A percentile compares a stretch with the other conserved stretches of the same genome.
Evolutionary conservation across 2,888 invertebrate species (phyloP).

Genomic region (Nemoura dubitans): DNA sequence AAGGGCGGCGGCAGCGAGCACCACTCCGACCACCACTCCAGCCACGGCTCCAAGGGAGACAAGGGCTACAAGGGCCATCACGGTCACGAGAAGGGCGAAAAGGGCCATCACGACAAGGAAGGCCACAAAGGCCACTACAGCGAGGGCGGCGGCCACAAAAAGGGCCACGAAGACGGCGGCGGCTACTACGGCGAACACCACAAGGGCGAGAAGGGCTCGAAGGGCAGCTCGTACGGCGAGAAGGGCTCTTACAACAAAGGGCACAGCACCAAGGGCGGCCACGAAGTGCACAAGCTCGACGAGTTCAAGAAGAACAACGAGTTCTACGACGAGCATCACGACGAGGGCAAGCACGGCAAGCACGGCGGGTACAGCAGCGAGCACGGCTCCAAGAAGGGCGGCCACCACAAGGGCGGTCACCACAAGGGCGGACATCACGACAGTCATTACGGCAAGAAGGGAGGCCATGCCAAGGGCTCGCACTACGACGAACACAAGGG

Average conservation of each 20-base stretch:
- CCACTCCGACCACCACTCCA: constrained; percentile 73
- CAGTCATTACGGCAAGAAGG: constrained; percentile 82
- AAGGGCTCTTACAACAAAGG: constrained; percentile 84
- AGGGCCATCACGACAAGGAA: constrained; percentile 65
- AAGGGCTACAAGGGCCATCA: constrained; percentile 81
- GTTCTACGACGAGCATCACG: constrained; percentile 86
- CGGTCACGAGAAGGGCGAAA: constrained; percentile 79
- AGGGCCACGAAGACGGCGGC: constrained; percentile 71
- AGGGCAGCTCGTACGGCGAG: constrained; percentile 72
- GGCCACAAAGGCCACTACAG: constrained; percentile 70
- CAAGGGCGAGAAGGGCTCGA: constrained; percentile 73
- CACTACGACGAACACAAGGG: constrained; percentile 83
- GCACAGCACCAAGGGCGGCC: constrained; percentile 86
- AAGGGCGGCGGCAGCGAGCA: constrained; percentile 75
- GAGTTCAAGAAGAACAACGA: constrained; percentile 88
- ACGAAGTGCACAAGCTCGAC: constrained; percentile 84
- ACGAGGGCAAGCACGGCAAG: constrained; percentile 82
- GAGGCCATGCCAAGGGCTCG: constrained; percentile 80
- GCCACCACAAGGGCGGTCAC: constrained; percentile 82
- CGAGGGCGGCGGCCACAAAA: constrained; percentile 71
- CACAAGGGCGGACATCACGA: constrained; percentile 79
- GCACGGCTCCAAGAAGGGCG: constrained; percentile 83
- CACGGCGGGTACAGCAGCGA: constrained; percentile 80
- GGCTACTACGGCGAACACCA: constrained; percentile 73
- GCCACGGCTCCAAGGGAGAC: constrained; percentile 79